Percentiles rank a stretch among this genome's conserved stretches.
phyloP scores from a whole-genome alignment of 1,140 invertebrate species.

The Araneus ventricosus region DNA sequence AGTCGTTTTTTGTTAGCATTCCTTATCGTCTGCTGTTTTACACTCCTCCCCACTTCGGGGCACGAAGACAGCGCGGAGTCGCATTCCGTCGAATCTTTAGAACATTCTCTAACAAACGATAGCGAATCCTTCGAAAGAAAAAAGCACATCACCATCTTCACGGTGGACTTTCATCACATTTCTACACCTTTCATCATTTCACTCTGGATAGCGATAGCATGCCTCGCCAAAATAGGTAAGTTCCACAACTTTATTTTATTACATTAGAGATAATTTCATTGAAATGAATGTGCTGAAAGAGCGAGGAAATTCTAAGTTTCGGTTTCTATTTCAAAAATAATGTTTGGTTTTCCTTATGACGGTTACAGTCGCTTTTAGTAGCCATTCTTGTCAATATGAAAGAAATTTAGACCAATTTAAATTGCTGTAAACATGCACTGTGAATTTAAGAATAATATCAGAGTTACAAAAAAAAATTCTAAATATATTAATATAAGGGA shows the following conservation, averaged over 20 bases:
- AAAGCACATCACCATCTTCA: slow-evolving; percentile 57
- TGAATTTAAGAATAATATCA: too few species aligned
- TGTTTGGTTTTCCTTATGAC: too few species aligned
- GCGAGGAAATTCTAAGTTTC: too few species aligned
- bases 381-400: too few species aligned
- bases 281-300: too few species aligned
- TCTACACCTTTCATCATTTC: slow-evolving; percentile 83
- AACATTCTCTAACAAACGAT: not conserved
- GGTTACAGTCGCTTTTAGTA: too few species aligned
- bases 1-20: not conserved
- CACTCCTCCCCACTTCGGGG: not conserved
- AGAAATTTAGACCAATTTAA: too few species aligned
- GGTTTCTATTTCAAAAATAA: too few species aligned
- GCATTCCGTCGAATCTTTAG: not conserved
- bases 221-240: slow-evolving; percentile 84
- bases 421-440: too few species aligned
- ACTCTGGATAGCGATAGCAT: slow-evolving; percentile 84
- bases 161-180: slow-evolving; percentile 77
- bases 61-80: not conserved
- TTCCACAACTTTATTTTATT: slow-evolving; percentile 33
- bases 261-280: too few species aligned
- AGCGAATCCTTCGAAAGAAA: not conserved
- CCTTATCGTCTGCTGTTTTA: not conserved
- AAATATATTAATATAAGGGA: too few species aligned
- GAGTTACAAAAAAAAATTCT: too few species aligned